A percentile compares a stretch with the other conserved stretches of the same genome.
These are phyloP conservation scores for Gambelia wislizenii DNA, from an alignment of 2,797 vertebrate genomes.

Conservation along the genomic window DNA sequence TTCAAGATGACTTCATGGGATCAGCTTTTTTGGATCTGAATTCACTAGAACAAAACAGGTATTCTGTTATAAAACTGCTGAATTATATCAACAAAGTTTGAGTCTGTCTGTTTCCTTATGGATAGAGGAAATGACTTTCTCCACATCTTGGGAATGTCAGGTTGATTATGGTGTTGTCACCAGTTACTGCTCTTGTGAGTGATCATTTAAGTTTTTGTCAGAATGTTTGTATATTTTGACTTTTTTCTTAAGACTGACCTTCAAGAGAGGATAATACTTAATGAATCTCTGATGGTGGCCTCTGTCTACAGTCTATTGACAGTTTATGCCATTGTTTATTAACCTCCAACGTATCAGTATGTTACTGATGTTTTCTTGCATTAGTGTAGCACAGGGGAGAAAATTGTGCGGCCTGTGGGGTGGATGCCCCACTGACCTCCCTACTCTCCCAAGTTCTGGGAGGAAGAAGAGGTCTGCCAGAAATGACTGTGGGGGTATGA, in stretches of 20 bases:
- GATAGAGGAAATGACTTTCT: background rate
- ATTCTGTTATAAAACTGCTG: constrained; percentile 5
- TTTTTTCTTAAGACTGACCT: background rate
- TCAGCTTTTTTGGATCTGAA: constrained; percentile 91
- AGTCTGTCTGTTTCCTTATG: background rate
- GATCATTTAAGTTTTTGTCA: background rate
- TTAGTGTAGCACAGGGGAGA: background rate
- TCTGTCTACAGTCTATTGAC: background rate
- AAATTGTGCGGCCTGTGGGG: too few species aligned
- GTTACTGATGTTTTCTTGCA: background rate
- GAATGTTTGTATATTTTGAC: background rate
- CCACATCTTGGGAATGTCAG: background rate
- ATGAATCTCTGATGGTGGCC: background rate
- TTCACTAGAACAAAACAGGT: constrained; percentile 92
- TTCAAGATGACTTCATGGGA: constrained; percentile 98
- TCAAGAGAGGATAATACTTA: background rate
- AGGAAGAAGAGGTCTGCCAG: too few species aligned
- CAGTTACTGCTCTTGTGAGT: background rate
- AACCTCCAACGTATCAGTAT: background rate
- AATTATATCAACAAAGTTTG: background rate
- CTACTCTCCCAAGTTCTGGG: too few species aligned
- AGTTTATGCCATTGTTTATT: background rate
- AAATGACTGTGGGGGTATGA: too few species aligned
- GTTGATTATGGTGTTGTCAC: background rate
- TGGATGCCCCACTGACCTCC: too few species aligned